Evolutionary conservation across 2,888 invertebrate species (phyloP), one percentile per base, ranked within the genome.

Genomic region (Agelastica alni): DNA sequence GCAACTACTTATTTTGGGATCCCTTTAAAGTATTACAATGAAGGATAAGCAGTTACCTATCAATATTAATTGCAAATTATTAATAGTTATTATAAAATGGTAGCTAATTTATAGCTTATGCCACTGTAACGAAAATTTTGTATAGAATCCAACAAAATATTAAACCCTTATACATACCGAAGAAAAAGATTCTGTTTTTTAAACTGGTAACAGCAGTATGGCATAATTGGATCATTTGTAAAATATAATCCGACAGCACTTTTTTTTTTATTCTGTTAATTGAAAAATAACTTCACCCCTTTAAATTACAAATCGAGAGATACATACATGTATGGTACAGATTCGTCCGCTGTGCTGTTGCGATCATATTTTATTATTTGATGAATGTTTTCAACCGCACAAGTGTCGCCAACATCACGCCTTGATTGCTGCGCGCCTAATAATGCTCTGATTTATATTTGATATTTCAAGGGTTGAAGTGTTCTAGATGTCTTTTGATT

Each of bases 391-490:
- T 51, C 34, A 55, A 60, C 63, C 66, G 37, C 37, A 62, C 72
- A 71, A 70, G 69, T 72, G 72, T 70, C 65, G 63, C 69, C 65
- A 60, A 31, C 61, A 59, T 28, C 37, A 18, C 28, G 48, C 39
- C 61, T 62, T 67, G 66, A 71, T 70, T 70, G 70, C 69, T 68
- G 69, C 67, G 65, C 60, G 69, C 65, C 67, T 68, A 61, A 71
- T 71, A 70, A 70, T 71, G 68, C 67, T 69, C 64, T 68, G 68
- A 72, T 71, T 69, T 63, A 61, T 68, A 68, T 72, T 72, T 72
- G 69, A 72, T 71, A 67, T 68, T 69, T 70, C 62, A 66, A 61
- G 66, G 63, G 63, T 64, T 64, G 58, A 48, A 58, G 56, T 41
- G 45, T 34, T 18, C 37, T 3, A 54, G n/a, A n/a, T 58, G 61